phyloP scores from a whole-genome alignment of 2,113 vertebrate species.

The Epinephelus lanceolatus region DNA sequence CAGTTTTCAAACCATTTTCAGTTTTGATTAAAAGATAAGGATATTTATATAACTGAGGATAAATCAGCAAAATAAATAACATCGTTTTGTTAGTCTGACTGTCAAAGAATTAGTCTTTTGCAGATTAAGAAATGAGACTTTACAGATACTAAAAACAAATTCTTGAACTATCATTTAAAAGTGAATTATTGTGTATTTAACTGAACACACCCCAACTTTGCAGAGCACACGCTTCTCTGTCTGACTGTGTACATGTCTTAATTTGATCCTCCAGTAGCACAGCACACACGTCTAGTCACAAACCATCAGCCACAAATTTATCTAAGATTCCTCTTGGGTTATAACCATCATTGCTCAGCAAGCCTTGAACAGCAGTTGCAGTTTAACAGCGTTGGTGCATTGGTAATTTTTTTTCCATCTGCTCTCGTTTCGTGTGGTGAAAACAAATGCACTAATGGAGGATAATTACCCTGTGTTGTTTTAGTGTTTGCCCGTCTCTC shows the following conservation, averaged over 20 bases:
- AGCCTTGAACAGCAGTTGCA: slow-evolving; percentile 43
- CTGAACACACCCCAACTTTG: background rate
- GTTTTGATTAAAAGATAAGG: background rate
- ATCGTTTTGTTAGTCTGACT: background rate
- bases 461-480: slow-evolving; percentile 72
- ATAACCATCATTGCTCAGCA: slow-evolving; percentile 46
- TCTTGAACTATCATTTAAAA: background rate
- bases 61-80: background rate
- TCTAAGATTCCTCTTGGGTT: slow-evolving; percentile 35
- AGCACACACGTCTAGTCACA: slow-evolving; percentile 18
- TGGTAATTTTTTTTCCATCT: slow-evolving; percentile 52
- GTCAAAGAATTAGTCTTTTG: background rate
- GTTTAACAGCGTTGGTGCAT: slow-evolving; percentile 21
- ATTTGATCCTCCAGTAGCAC: background rate
- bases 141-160: no score
- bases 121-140: no score
- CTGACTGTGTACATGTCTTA: background rate
- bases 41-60: background rate
- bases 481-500: slow-evolving; percentile 58
- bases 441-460: slow-evolving; percentile 75
- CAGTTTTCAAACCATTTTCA: background rate
- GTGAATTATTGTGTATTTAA: background rate
- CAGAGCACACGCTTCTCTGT: background rate
- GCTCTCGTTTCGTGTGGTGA: slow-evolving; percentile 61
- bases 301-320: slow-evolving; percentile 39